Evolutionary conservation across 2,797 vertebrate species (phyloP).

Genomic region (Channa striata): DNA sequence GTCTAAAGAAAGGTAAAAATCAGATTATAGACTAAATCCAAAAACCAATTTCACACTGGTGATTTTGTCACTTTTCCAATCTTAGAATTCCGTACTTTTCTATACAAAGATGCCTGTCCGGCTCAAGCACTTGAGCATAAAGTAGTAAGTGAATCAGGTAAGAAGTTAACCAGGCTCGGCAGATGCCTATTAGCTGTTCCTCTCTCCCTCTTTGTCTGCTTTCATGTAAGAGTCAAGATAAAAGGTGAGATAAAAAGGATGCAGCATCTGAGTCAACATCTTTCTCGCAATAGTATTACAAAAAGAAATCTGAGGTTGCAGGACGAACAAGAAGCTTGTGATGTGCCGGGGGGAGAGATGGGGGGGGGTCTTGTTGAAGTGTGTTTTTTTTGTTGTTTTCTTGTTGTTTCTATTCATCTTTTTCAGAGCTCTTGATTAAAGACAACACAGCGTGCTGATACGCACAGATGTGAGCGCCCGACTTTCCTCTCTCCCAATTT

Average conservation of each 20-base stretch:
- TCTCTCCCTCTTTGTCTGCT: conserved; percentile 60
- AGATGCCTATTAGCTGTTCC: conserved; percentile 67
- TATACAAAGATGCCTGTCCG: conserved; percentile 59
- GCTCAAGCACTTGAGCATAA: conserved; percentile 54
- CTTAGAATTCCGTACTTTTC: conserved; percentile 59
- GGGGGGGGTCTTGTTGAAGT: conserved; percentile 73
- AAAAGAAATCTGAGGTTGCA: conserved; percentile 76
- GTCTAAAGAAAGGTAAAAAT: conserved; percentile 53
- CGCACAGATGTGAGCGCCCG: conserved; percentile 41
- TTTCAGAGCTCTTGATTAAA: conserved; percentile 73
- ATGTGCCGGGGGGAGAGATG: conserved; percentile 58
- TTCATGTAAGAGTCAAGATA: conserved; percentile 73
- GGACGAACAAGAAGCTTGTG: conserved; percentile 66
- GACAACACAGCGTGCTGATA: conserved; percentile 58
- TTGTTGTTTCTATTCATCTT: conserved; percentile 67
- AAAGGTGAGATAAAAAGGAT: conserved; percentile 76
- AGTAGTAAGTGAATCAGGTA: conserved; percentile 60
- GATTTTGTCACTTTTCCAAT: conserved; percentile 72
- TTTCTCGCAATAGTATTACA: conserved; percentile 66
- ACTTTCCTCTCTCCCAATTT: conserved; percentile 50
- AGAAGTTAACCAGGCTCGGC: conserved; percentile 74
- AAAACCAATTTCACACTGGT: conserved; percentile 76
- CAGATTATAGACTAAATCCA: conserved; percentile 64
- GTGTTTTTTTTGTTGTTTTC: conserved; percentile 54
- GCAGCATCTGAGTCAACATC: conserved; percentile 74